Evolutionary conservation across 2,113 vertebrate genomes (phyloP), one percentile per base, ranked within the genome.

Genomic region (Triplophysa tibetana): DNA sequence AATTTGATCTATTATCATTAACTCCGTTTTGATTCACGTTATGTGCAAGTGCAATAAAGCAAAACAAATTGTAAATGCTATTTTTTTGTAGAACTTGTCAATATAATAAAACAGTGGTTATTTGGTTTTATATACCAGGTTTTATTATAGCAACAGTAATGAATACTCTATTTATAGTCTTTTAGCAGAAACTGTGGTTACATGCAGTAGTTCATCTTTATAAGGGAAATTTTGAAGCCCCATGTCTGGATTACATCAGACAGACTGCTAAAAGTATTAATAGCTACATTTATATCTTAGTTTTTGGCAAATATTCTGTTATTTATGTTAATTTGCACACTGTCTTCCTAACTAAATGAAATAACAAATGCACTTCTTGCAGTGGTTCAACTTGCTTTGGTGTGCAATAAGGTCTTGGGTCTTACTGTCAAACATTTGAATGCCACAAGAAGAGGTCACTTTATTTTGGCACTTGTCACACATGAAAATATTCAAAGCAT

Each of bases 381-480:
- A 21, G 19, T 58, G 8, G 54, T 10, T 21, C 5, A 21, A 58
- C n/a, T 19, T 8, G 19, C 54, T 3, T 58, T 21, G 6, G 54
- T 21, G 1, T 58, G n/a, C n/a, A 58, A 58, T 10, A 21, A 58
- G 16, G n/a, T 45, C 11, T 38, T 38, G 33, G 5, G 6, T 19
- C 17, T 19, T 56, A 16, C 6, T 6, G 13, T 17, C 21, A 74
- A 75, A 16, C 58, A 50, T n/a, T 29, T 61, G 41, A 61, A 24
- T 67, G 61, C 62, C 73, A 85, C 81, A 82, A 85, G 73, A 81
- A 85, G 77, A 72, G 70, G 58, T 78, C 58, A 74, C 73, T 82
- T 85, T 85, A 85, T 85, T 85, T 82, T 61, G 72, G 60, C 67
- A 76, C 76, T 81, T 70, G 58, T 82, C 80, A 82, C 82, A 86